Conservation (phyloP, 2,888 invertebrate genomes). For the Meiosimyza decipiens region DNA sequence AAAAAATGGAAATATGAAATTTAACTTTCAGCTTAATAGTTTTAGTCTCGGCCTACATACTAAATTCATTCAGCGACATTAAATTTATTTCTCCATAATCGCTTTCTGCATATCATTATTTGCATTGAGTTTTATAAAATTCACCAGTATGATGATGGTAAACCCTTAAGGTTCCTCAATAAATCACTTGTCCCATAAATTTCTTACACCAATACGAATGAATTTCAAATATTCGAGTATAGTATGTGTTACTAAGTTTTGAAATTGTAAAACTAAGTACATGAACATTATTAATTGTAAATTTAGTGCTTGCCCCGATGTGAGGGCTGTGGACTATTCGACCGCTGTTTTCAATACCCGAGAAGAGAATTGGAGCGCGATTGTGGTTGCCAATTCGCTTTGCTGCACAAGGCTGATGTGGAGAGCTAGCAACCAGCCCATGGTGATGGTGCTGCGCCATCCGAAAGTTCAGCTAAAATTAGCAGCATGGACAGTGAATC, state of each 20-base stretch:
- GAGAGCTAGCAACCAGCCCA: constrained; percentile 70
- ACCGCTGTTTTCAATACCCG: constrained; percentile 89
- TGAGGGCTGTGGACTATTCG: constrained; percentile 88
- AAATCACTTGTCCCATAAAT: neutral
- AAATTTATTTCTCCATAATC: neutral
- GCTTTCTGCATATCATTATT: constrained; percentile 9
- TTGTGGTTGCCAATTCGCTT: constrained; percentile 91
- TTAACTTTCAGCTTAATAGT: too few species aligned
- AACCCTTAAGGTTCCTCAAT: too few species aligned
- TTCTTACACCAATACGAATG: neutral
- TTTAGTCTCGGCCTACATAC: too few species aligned
- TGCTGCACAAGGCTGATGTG: constrained; percentile 86
- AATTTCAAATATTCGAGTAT: too few species aligned
- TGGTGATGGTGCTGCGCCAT: constrained; percentile 56
- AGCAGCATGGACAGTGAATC: constrained; percentile 56
- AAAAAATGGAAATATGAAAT: too few species aligned
- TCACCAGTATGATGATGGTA: neutral
- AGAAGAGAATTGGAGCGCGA: constrained; percentile 79
- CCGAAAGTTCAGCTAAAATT: constrained; percentile 55
- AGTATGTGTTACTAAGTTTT: too few species aligned
- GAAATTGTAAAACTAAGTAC: too few species aligned
- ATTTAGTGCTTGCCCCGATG: constrained; percentile 71
- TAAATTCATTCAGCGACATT: too few species aligned
- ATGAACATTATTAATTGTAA: constrained; percentile 31
- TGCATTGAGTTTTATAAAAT: neutral